phyloP scores from a whole-genome alignment of 2,888 invertebrate species.

The Biston betularia region DNA sequence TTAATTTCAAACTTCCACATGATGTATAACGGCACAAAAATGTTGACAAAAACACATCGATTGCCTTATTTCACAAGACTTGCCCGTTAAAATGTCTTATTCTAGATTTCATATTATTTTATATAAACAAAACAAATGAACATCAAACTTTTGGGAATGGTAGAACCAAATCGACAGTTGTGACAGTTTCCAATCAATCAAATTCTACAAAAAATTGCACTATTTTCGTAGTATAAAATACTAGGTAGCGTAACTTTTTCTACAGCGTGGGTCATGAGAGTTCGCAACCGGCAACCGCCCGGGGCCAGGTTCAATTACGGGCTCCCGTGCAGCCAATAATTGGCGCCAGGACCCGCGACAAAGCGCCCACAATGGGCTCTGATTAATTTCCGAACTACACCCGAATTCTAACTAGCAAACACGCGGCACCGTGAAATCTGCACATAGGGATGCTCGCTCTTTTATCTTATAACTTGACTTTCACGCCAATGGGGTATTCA shows the following conservation, averaged over 20 bases:
- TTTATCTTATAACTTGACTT: background rate
- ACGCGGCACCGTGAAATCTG: conserved; percentile 70
- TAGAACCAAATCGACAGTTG: background rate
- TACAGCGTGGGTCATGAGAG: conserved; percentile 47
- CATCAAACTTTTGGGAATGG: too few relatives aligned
- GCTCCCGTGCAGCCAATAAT: conserved; percentile 77
- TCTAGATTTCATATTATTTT: too few relatives aligned
- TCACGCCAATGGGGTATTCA: background rate
- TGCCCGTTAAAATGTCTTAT: too few relatives aligned
- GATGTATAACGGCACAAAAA: too few relatives aligned
- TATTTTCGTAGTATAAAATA: conserved; percentile 23
- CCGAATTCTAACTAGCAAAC: conserved; percentile 85
- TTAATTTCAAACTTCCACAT: too few relatives aligned
- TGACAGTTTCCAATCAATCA: conserved; percentile 9
- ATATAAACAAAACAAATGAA: too few relatives aligned
- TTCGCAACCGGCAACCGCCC: conserved; percentile 59
- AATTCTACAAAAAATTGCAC: conserved; percentile 5
- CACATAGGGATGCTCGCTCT: conserved; percentile 35
- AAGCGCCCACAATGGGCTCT: conserved; percentile 83
- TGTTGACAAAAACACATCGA: too few relatives aligned
- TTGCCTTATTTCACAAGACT: too few relatives aligned
- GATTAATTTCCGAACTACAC: conserved; percentile 85
- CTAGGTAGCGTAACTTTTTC: conserved; percentile 58
- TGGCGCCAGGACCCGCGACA: conserved; percentile 80
- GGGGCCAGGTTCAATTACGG: conserved; percentile 79